Evolutionary conservation across 2,888 invertebrate species (phyloP).

Genomic region (Archips crataeganus): DNA sequence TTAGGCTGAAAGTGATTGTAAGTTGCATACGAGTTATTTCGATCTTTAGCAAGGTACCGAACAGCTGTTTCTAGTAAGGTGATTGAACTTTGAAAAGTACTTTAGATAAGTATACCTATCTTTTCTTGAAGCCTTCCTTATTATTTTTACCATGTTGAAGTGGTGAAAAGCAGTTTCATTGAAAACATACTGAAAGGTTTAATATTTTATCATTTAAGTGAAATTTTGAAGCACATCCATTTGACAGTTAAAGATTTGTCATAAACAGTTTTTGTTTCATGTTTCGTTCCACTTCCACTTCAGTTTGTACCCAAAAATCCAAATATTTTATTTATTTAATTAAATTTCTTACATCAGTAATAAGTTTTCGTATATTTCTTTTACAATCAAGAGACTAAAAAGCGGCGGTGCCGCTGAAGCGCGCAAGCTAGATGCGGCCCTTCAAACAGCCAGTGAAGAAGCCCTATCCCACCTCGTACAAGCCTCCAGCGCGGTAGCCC

Average conservation of each 20-base stretch:
- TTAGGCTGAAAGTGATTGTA: conserved; percentile 75
- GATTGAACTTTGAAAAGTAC: conserved; percentile 23
- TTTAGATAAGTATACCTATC: not conserved
- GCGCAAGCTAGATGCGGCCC: conserved; percentile 63
- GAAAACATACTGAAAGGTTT: too few species aligned
- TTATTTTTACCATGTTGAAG: too few species aligned
- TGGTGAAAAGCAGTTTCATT: too few species aligned
- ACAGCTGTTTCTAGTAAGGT: conserved; percentile 37
- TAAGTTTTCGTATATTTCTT: not conserved
- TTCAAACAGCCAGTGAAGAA: conserved; percentile 68
- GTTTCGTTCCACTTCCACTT: too few species aligned
- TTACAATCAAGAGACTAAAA: conserved; percentile 64
- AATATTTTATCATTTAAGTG: too few species aligned
- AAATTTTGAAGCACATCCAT: too few species aligned
- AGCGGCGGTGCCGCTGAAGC: conserved; percentile 65
- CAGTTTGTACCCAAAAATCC: too few species aligned
- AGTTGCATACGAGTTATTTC: conserved; percentile 48
- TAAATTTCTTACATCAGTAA: too few species aligned
- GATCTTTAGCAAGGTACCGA: not conserved
- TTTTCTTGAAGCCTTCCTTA: too few species aligned
- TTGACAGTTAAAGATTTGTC: too few species aligned
- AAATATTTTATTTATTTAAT: too few species aligned
- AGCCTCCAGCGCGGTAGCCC: conserved; percentile 69
- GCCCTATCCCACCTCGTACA: conserved; percentile 69
- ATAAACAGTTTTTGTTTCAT: too few species aligned